Conservation (phyloP, 2,113 vertebrate genomes). For the Hystrix brachyura region DNA sequence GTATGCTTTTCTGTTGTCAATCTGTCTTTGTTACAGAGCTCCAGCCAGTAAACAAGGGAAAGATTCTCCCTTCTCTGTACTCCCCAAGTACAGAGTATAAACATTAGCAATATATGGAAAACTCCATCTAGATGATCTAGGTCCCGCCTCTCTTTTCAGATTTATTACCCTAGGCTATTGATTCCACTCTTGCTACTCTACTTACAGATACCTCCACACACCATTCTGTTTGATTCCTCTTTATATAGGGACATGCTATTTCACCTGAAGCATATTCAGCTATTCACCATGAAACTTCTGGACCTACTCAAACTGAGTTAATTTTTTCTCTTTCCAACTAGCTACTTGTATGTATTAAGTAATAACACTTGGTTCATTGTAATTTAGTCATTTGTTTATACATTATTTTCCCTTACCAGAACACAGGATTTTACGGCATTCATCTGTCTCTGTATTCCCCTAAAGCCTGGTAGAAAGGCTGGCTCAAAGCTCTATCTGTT, state of each 20-base stretch:
- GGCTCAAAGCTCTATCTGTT: neutral
- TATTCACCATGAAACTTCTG: neutral
- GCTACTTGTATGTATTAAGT: conserved; percentile 19
- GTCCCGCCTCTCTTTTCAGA: neutral
- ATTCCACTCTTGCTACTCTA: neutral
- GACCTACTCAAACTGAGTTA: neutral
- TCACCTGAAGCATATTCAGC: neutral
- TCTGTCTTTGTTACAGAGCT: neutral
- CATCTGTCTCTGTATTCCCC: neutral
- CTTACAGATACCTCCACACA: neutral
- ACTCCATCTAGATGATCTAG: neutral
- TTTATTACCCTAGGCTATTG: neutral
- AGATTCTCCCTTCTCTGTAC: neutral
- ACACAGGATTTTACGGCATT: conserved; percentile 26
- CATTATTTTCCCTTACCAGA: conserved; percentile 28
- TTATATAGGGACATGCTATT: neutral
- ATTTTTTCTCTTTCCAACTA: neutral
- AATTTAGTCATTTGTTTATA: neutral
- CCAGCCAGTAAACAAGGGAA: neutral
- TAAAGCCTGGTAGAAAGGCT: neutral
- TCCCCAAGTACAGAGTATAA: neutral
- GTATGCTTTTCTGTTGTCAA: neutral
- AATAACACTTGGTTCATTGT: neutral
- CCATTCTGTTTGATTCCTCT: neutral
- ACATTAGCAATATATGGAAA: neutral